Evolutionary conservation across 2,888 invertebrate genomes (phyloP), one percentile per base, ranked within the genome.

Genomic region (Fragum fragum): DNA sequence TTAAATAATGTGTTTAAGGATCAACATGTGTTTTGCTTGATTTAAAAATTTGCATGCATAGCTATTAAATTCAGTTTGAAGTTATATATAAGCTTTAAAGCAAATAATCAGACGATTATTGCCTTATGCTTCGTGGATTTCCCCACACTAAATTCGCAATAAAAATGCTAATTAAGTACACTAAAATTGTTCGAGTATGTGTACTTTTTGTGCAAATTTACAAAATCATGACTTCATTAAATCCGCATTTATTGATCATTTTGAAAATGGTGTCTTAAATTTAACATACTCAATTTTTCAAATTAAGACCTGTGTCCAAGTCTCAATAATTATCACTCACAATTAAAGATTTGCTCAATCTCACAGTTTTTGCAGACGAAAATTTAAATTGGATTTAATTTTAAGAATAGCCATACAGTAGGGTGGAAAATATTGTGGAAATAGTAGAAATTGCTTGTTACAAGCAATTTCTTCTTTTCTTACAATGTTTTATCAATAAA

Each of bases 1-100:
- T 47, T 18, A 39, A 66, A 66, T 39, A 23, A 18, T 66, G 3
- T n/a, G 39, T 57, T 57, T 21, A 9, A 23, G 57, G 11, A 57
- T 21, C 39, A 39, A 66, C 21, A 39, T 39, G n/a, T 23, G 5
- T 66, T 66, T n/a, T 21, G 6, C 66, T 66, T 42, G 66, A 42
- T n/a, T 66, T 39, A 7, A 42, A 23, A 39, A 36, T 66, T 66
- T 42, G 26, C 66, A 42, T 42, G 42, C 42, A 39, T 39, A 23
- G 26, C 36, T 42, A 66, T 42, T 21, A 66, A 66, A 66, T 66
- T 21, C 26, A 42, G 14, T 42, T 66, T 66, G 39, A 42, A 66
- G 66, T 66, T 42, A 66, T 66, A 42, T 42, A 66, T 66, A 39
- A 42, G 66, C 66, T 42, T 66, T 39, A 66, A 66, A 39, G 66